A percentile compares a stretch with the other conserved stretches of the same genome.
Conservation (phyloP, 2,113 vertebrate genomes). For the Laticauda laticaudata region DNA sequence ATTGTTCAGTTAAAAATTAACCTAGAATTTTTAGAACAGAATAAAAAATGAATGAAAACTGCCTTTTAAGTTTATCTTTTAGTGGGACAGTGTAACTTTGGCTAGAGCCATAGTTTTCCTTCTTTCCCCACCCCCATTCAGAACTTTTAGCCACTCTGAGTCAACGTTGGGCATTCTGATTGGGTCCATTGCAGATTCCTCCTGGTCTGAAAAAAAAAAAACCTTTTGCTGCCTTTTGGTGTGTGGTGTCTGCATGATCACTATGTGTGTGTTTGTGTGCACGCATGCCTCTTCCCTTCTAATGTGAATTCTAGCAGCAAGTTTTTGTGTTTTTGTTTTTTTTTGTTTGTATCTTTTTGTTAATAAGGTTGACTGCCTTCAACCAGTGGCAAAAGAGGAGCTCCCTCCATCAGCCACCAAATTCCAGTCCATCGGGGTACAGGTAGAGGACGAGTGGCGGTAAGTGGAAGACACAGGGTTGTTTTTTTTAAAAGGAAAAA, state of each 20-base stretch:
- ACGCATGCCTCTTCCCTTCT: constrained; percentile 53
- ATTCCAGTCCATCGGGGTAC: constrained; percentile 98
- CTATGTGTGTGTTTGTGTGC: constrained; percentile 51
- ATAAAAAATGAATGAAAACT: neutral
- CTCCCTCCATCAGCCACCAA: constrained; percentile 86
- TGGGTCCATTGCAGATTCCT: neutral
- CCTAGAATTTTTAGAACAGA: neutral
- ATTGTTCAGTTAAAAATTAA: neutral
- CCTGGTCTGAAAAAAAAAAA: neutral
- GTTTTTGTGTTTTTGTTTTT: constrained; percentile 74
- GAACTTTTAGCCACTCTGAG: neutral
- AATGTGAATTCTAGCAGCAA: constrained; percentile 70
- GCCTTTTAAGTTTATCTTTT: neutral
- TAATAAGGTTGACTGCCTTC: constrained; percentile 95
- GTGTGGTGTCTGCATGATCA: constrained; percentile 60
- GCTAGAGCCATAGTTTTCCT: neutral
- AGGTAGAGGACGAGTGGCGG: constrained; percentile 99
- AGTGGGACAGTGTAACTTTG: neutral
- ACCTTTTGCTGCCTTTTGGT: constrained; percentile 18
- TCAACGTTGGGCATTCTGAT: neutral
- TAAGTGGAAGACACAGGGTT: constrained; percentile 76
- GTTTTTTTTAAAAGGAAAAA: constrained; percentile 19
- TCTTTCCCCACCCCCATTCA: neutral
- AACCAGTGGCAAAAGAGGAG: constrained; percentile 92
- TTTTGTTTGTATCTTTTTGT: constrained; percentile 71